phyloP scores from a whole-genome alignment of 2,888 invertebrate genomes.

The Tanytarsus gracilentus region DNA sequence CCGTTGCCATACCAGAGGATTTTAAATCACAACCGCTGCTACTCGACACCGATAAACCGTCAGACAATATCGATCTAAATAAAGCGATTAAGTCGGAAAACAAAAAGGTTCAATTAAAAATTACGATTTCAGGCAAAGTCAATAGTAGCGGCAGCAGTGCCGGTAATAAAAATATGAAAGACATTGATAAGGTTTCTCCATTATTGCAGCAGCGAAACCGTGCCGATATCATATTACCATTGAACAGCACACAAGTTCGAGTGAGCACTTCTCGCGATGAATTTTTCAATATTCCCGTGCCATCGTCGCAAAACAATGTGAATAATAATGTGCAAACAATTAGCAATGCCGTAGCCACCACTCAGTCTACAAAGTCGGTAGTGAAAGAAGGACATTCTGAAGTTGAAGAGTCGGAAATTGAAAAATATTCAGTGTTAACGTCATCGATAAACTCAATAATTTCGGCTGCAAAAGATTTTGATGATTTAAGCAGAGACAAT shows the following conservation, averaged over 20 bases:
- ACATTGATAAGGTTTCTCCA: constrained; percentile 17
- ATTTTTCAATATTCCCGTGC: constrained; percentile 1
- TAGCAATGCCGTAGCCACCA: constrained; percentile 1
- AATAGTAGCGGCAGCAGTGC: background rate
- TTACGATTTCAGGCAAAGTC: constrained; percentile 39
- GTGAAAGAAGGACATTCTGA: background rate
- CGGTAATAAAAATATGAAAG: background rate
- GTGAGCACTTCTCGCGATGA: constrained; percentile 5
- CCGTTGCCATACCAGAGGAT: no score
- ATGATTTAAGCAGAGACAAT: background rate
- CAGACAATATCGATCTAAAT: background rate
- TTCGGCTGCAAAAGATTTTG: constrained; percentile 8
- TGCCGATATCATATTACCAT: constrained; percentile 23
- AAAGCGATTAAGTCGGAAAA: background rate
- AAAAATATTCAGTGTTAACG: constrained; percentile 15
- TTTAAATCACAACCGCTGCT: no score
- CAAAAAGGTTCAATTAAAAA: constrained; percentile 32
- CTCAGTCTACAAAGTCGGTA: background rate
- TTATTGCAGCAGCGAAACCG: background rate
- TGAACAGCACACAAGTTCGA: background rate
- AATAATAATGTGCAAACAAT: background rate
- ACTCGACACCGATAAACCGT: no score
- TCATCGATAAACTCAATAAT: constrained; percentile 13
- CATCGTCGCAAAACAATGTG: background rate
- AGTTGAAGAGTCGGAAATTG: background rate